Evolutionary conservation across 2,888 invertebrate species (phyloP).

Genomic region (Dynastes maya): DNA sequence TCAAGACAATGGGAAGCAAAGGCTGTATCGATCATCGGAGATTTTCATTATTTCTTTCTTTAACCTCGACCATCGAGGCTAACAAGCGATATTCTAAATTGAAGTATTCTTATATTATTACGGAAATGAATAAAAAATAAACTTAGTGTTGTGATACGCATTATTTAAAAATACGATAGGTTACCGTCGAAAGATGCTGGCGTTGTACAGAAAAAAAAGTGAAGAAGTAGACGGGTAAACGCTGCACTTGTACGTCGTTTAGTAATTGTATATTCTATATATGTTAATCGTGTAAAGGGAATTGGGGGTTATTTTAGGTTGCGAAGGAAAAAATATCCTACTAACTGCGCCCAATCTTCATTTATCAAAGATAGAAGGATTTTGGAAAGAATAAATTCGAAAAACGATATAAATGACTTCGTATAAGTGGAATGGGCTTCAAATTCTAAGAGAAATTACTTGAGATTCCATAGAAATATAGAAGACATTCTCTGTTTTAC

Average conservation of each 20-base stretch:
- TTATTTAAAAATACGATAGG: neutral
- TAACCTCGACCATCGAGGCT: conserved; percentile 53
- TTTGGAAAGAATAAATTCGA: neutral
- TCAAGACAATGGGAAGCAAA: no score
- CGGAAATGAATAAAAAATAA: conserved; percentile 53
- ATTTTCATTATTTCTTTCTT: conserved; percentile 57
- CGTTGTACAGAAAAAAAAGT: neutral
- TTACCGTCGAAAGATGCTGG: neutral
- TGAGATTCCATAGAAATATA: neutral
- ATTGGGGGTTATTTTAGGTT: no score
- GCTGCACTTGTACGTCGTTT: neutral
- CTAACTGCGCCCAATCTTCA: neutral
- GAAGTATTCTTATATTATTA: conserved; percentile 60
- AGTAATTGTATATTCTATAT: neutral
- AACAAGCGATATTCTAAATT: conserved; percentile 66
- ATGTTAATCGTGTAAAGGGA: no score
- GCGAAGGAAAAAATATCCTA: no score
- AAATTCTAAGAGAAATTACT: neutral
- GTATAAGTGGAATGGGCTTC: neutral
- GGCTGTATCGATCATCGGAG: conserved; percentile 45
- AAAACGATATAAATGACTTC: neutral
- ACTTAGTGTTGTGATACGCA: conserved; percentile 62
- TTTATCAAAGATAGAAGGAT: neutral
- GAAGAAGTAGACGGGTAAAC: neutral
- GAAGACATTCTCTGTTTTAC: no score